These are phyloP conservation scores for Sinocyclocheilus maitianheensis DNA, from an alignment of 2,113 vertebrate genomes.

Conservation along the genomic window DNA sequence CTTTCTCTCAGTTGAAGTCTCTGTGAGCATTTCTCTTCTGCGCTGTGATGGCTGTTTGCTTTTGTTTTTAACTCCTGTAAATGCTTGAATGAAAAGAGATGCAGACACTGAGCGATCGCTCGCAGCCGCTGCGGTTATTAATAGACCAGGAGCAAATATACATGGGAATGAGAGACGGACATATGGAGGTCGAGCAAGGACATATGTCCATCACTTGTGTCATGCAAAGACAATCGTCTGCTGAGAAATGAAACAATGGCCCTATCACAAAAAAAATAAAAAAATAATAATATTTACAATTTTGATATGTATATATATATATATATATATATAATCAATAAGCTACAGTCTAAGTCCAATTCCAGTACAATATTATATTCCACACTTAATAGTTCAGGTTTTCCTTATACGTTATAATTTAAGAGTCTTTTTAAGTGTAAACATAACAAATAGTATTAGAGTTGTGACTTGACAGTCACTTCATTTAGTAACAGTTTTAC, in stretches of 20 bases:
- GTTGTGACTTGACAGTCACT: no score
- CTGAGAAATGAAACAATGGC: not conserved
- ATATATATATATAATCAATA: not conserved
- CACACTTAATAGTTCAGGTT: not conserved
- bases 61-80: constrained; percentile 53
- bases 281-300: no score
- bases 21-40: constrained; percentile 6
- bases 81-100: constrained; percentile 49
- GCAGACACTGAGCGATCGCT: constrained; percentile 57
- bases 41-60: constrained; percentile 41
- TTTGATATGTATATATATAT: no score
- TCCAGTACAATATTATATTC: not conserved
- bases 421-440: no score
- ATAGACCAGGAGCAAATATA: constrained; percentile 73
- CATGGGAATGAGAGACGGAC: constrained; percentile 59
- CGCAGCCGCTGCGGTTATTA: constrained; percentile 66
- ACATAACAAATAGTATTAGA: no score
- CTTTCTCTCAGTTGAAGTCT: constrained; percentile 18
- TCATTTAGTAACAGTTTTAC: no score
- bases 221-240: not conserved
- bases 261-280: no score
- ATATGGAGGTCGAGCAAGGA: not conserved
- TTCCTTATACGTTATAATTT: no score
- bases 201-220: not conserved
- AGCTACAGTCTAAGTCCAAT: not conserved